Percentiles rank a stretch among this genome's conserved stretches.
Conservation (phyloP, 2,113 vertebrate genomes). For the Solenodon paradoxus region DNA sequence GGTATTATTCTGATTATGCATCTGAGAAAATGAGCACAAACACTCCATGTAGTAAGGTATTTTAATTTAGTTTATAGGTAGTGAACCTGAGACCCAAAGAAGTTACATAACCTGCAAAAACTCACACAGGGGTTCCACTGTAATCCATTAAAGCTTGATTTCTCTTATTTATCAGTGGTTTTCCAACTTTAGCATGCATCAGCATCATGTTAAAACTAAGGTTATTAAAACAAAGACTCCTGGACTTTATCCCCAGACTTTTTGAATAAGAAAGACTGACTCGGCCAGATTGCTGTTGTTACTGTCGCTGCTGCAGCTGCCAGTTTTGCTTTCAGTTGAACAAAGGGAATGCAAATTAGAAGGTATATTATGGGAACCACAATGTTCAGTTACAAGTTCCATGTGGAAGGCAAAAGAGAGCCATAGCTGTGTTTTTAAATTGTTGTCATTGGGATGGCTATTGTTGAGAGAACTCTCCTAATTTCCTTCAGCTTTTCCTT, state of each 20-base stretch:
- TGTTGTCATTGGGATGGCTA: neutral
- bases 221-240: neutral
- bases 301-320: neutral
- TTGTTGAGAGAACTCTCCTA: neutral
- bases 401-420: neutral
- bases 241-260: neutral
- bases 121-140: neutral
- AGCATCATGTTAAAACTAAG: neutral
- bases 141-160: neutral
- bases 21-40: neutral
- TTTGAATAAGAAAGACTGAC: neutral
- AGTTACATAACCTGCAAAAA: neutral
- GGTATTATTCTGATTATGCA: neutral
- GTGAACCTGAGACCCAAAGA: neutral
- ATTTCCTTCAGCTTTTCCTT: neutral
- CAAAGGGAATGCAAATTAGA: neutral
- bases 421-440: neutral
- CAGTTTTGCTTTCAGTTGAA: neutral
- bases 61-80: neutral
- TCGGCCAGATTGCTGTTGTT: no score
- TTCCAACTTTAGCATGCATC: neutral
- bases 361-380: neutral
- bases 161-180: neutral
- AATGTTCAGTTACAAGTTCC: neutral
- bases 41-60: neutral